These are phyloP conservation scores for Philypnodon macrostomus DNA, from an alignment of 2,797 vertebrate genomes.

Conservation along the genomic window DNA sequence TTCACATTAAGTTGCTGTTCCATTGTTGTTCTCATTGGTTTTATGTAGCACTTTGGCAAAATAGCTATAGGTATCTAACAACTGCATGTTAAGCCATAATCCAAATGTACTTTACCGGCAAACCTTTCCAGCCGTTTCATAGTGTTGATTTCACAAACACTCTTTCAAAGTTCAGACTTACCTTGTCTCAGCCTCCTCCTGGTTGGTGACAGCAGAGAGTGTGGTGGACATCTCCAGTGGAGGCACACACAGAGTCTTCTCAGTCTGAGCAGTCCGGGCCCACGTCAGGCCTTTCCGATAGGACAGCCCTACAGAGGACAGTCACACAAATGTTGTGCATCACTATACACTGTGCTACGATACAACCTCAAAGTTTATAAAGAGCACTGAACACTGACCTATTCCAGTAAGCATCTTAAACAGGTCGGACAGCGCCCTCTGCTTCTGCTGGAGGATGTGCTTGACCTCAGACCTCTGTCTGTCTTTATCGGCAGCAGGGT, in stretches of 20 bases:
- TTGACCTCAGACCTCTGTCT: slow-evolving; percentile 89
- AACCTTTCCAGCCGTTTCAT: no score
- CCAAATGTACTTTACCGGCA: no score
- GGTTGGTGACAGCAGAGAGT: slow-evolving; percentile 64
- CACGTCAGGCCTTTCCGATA: slow-evolving; percentile 91
- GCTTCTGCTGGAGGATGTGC: slow-evolving; percentile 94
- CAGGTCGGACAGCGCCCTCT: slow-evolving; percentile 90
- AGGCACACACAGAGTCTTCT: slow-evolving; percentile 79
- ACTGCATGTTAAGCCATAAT: no score
- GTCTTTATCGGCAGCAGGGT: slow-evolving; percentile 84
- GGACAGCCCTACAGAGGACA: slow-evolving; percentile 82
- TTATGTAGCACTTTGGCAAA: no score
- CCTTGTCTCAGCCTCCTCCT: slow-evolving; percentile 71
- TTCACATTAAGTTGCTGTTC: no score
- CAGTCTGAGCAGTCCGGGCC: slow-evolving; percentile 76
- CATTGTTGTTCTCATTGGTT: no score
- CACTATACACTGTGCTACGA: no score
- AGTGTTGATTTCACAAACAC: not conserved
- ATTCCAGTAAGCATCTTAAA: slow-evolving; percentile 90
- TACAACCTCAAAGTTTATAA: not conserved
- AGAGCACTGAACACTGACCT: slow-evolving; percentile 68
- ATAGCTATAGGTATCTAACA: no score
- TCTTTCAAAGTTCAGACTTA: slow-evolving; percentile 47
- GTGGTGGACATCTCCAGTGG: slow-evolving; percentile 84
- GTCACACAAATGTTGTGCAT: not conserved